A percentile compares a stretch with the other conserved stretches of the same genome.
Evolutionary conservation across 1,140 invertebrate species (phyloP).

Genomic region (Gryon sp.): DNA sequence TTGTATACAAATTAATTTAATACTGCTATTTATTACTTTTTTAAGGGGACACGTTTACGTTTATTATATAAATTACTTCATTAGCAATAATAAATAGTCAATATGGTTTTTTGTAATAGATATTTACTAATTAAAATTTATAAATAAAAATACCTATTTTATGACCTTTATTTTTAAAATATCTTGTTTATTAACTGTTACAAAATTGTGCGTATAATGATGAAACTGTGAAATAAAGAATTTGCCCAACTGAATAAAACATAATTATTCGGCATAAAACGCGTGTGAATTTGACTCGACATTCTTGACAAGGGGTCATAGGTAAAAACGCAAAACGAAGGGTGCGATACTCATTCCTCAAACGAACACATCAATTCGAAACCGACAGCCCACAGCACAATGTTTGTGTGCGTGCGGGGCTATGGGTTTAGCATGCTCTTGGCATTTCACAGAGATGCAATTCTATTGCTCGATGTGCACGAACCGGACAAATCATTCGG

Average conservation of each 20-base stretch:
- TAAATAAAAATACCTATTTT: too few relatives aligned
- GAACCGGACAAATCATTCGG: conserved; percentile 59
- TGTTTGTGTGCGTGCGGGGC: conserved; percentile 50
- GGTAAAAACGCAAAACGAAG: conserved; percentile 52
- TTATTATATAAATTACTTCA: too few relatives aligned
- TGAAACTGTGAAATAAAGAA: conserved; percentile 6
- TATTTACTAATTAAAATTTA: too few relatives aligned
- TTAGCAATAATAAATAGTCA: too few relatives aligned
- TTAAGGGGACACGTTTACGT: too few relatives aligned
- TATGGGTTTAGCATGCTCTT: conserved; percentile 55
- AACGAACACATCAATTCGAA: conserved; percentile 63
- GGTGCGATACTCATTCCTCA: conserved; percentile 55
- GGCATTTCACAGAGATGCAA: conserved; percentile 63
- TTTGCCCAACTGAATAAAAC: conserved; percentile 12
- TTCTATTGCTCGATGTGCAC: conserved; percentile 57
- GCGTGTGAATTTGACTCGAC: conserved; percentile 53
- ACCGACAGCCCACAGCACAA: conserved; percentile 43
- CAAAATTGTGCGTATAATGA: too few relatives aligned
- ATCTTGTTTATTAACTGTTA: too few relatives aligned
- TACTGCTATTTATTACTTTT: too few relatives aligned
- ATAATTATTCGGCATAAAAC: conserved; percentile 14
- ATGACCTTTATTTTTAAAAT: too few relatives aligned
- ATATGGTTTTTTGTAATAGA: not conserved
- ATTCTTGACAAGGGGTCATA: conserved; percentile 40
- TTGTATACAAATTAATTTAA: too few relatives aligned